Conservation (phyloP, 2,888 invertebrate species). For the Dastarcus helophoroides region DNA sequence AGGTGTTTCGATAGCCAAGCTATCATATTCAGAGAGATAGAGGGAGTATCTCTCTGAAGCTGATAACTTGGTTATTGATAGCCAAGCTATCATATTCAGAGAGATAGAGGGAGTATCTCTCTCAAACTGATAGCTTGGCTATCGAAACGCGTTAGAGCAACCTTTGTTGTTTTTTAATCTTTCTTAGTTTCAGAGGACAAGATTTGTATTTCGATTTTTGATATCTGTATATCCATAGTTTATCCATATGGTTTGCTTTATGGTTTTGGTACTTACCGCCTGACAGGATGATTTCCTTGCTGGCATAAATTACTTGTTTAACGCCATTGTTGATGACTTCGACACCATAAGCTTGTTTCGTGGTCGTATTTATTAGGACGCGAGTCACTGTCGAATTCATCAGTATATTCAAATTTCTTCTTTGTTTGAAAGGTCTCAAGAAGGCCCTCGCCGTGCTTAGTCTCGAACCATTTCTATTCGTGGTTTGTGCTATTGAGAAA, state of each 20-base stretch:
- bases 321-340: slow-evolving; percentile 51
- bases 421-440: slow-evolving; percentile 61
- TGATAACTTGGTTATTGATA: no score
- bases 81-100: no score
- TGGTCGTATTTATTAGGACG: slow-evolving; percentile 62
- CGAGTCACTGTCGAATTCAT: slow-evolving; percentile 70
- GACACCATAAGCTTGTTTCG: slow-evolving; percentile 65
- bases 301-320: slow-evolving; percentile 48
- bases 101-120: no score
- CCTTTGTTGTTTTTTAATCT: no score
- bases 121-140: no score
- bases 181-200: no score
- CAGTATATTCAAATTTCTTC: slow-evolving; percentile 72
- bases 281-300: slow-evolving; percentile 56
- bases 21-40: no score
- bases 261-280: slow-evolving; percentile 33
- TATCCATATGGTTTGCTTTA: neutral
- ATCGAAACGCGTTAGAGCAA: no score
- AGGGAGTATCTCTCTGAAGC: no score
- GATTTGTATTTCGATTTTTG: no score
- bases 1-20: no score
- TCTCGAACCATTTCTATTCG: slow-evolving; percentile 73
- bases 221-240: no score
- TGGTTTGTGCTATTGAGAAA: slow-evolving; percentile 81
- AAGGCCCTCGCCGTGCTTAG: slow-evolving; percentile 74